Evolutionary conservation across 2,113 vertebrate species (phyloP), one percentile per base, ranked within the genome.

Genomic region (Poicephalus gulielmi): DNA sequence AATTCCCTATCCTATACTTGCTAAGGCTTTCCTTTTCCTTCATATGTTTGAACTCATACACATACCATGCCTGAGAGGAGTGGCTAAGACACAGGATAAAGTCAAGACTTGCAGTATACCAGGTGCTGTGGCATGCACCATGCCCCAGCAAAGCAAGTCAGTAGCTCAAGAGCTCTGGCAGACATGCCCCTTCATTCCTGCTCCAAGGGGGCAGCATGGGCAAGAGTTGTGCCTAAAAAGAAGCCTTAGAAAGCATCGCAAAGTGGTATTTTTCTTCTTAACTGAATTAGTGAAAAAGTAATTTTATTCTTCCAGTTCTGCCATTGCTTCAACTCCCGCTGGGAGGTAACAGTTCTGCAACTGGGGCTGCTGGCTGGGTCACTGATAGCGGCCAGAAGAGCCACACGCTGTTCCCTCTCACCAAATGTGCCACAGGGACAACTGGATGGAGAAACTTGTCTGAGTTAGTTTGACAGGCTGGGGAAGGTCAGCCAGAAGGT

Each of bases 61-160:
- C 5, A 11, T 9, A 9, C 33, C 27, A 13, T 8, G 11, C 43
- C 41, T 59, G n/a, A 67, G 23, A 33, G 28, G 11, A 35, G 16
- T 6, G 25, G 11, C 12, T 25, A 53, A 53, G 13, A 27, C 11
- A 4, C 9, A 52, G 67, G 62, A 39, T 2, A 10, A 80, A 82
- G 50, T 41, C 33, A 35, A 84, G 35, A 41, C 53, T 57, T 69
- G 33, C 49, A 35, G 33, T 8, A 13, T 15, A 22, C 17, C 52
- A 55, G 16, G 12, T 33, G 43, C 47, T 17, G 19, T 25, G 25
- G 22, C 3, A 15, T 23, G 8, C 3, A 3, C 25, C 43, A 33
- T 4, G 3, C 4, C 7, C 5, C 20, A 67, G 22, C 13, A 76
- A 63, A 63, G 11, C 0, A 0, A 22, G 8, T 43, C 35, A 69